Evolutionary conservation across 2,797 vertebrate genomes (phyloP).

Genomic region (Phylloscopus collybita): DNA sequence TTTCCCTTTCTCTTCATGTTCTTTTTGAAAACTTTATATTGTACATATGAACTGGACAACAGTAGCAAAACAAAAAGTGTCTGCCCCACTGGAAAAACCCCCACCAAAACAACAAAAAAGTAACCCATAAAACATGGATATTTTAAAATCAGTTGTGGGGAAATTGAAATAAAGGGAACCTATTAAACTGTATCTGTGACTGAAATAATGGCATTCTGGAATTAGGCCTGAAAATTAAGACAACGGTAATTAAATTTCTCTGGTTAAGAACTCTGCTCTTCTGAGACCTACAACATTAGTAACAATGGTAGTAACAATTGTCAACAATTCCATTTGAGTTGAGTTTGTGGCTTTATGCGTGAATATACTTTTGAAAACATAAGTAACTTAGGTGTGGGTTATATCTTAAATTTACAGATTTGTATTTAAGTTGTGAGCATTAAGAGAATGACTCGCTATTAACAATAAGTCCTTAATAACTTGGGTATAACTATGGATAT

Average conservation of each 20-base stretch:
- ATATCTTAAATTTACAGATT: neutral
- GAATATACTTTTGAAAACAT: neutral
- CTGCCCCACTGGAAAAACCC: accelerated
- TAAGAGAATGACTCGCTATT: neutral
- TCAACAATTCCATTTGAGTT: neutral
- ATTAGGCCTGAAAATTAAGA: neutral
- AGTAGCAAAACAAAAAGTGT: neutral
- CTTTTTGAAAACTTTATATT: neutral
- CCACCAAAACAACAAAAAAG: neutral
- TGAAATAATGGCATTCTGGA: neutral
- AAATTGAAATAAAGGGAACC: neutral
- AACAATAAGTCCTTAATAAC: neutral
- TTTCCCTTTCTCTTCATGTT: neutral
- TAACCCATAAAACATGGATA: neutral
- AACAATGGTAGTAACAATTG: neutral
- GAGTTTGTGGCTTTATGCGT: neutral
- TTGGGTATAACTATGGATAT: neutral
- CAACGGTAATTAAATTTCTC: neutral
- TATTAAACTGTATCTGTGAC: neutral
- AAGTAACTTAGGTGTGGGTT: neutral
- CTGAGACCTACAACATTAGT: neutral
- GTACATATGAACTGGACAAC: accelerated
- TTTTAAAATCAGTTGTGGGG: neutral
- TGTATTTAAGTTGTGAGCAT: neutral
- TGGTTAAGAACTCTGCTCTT: neutral